Conservation (phyloP, 2,113 vertebrate genomes). For the Climacteris rufus region DNA sequence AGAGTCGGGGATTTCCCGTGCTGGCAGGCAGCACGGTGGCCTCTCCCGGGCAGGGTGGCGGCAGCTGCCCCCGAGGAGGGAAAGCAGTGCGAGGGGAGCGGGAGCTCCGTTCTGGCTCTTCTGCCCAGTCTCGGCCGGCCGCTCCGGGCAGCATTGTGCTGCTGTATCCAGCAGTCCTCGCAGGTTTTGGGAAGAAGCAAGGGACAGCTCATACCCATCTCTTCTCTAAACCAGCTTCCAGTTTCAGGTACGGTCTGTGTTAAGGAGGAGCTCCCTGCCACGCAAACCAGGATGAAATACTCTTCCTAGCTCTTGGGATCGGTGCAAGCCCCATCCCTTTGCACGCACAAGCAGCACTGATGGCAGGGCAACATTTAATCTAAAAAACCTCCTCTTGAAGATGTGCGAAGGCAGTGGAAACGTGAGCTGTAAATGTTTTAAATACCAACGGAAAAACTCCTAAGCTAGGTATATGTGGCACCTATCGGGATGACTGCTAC, state of each 20-base stretch:
- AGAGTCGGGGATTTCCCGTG: background rate
- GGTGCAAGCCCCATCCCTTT: rapidly evolving
- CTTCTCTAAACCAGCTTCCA: background rate
- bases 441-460: background rate
- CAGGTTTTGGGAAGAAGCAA: background rate
- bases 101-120: background rate
- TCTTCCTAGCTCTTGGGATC: background rate
- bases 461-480: background rate
- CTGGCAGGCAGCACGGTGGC: background rate
- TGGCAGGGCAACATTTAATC: too few species aligned
- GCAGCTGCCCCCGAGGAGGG: background rate
- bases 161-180: background rate
- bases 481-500: background rate
- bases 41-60: background rate
- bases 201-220: background rate
- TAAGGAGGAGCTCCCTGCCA: background rate
- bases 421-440: background rate
- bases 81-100: background rate
- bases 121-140: background rate
- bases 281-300: background rate
- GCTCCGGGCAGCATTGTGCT: background rate
- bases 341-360: too few species aligned
- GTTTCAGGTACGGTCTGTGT: background rate
- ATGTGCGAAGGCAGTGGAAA: background rate
- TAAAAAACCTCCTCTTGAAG: background rate